These are phyloP conservation scores for Psilopsiagon aurifrons DNA, from an alignment of 2,113 vertebrate species.

Conservation along the genomic window DNA sequence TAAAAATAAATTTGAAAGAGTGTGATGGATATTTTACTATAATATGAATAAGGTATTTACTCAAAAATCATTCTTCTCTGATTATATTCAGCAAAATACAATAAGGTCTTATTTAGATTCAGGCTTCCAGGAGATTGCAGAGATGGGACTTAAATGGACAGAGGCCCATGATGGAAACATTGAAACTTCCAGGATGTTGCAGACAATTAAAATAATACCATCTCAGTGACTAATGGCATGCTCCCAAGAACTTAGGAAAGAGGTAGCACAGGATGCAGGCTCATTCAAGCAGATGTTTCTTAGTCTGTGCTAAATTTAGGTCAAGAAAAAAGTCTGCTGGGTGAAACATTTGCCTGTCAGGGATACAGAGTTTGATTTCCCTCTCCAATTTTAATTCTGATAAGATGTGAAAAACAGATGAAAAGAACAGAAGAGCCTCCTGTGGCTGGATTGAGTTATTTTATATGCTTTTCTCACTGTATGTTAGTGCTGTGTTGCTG, in stretches of 20 bases:
- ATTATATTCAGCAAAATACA: not conserved
- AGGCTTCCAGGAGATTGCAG: not conserved
- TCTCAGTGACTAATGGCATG: conserved; percentile 34
- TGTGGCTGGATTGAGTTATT: conserved; percentile 2
- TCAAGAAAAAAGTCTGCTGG: conserved; percentile 3
- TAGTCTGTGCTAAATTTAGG: conserved; percentile 47
- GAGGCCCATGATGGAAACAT: not conserved
- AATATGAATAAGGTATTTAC: not conserved
- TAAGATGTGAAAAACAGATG: conserved; percentile 31
- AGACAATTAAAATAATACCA: conserved; percentile 55
- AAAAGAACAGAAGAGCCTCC: not conserved
- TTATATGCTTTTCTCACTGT: not conserved
- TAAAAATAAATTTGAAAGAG: not conserved
- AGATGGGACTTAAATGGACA: not conserved
- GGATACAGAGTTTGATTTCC: conserved; percentile 31
- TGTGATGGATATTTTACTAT: not conserved
- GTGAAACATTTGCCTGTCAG: conserved; percentile 34
- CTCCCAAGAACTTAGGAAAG: conserved; percentile 60
- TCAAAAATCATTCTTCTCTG: not conserved
- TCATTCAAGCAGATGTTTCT: conserved; percentile 58
- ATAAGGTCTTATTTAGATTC: not conserved
- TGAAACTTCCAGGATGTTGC: conserved; percentile 47
- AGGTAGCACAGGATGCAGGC: conserved; percentile 45
- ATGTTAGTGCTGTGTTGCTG: not conserved
- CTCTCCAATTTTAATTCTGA: not conserved